Evolutionary conservation across 2,113 vertebrate species (phyloP).

Genomic region (Genyomyrus donnyi): DNA sequence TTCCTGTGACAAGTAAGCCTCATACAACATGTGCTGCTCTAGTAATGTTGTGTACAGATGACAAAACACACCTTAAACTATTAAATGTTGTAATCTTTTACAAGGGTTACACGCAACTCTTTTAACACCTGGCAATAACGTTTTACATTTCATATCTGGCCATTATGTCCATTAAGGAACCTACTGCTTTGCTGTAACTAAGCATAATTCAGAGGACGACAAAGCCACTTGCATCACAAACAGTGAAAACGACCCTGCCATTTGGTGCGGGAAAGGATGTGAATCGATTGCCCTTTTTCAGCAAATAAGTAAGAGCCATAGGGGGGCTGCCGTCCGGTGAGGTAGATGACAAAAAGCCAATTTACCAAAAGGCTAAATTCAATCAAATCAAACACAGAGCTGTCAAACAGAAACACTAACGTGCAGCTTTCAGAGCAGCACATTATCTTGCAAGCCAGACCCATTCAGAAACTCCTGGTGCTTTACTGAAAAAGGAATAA

Average conservation of each 20-base stretch:
- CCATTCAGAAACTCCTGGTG: not conserved
- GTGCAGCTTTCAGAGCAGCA: not conserved
- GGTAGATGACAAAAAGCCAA: conserved; percentile 13
- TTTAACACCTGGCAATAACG: not conserved
- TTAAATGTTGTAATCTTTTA: not conserved
- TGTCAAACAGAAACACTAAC: not conserved
- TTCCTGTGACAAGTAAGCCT: not conserved
- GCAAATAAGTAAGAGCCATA: conserved; percentile 22
- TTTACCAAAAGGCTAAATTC: conserved; percentile 27
- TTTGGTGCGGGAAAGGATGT: conserved; percentile 5
- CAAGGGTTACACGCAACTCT: not conserved
- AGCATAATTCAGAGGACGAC: not conserved
- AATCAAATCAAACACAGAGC: conserved; percentile 21
- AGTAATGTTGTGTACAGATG: not conserved
- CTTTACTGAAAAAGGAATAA: not conserved
- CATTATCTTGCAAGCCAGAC: not conserved
- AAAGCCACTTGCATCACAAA: not conserved
- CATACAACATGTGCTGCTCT: not conserved
- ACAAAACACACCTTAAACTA: not conserved
- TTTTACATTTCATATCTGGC: not conserved
- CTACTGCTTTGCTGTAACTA: not conserved
- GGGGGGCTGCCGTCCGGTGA: not conserved
- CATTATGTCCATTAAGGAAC: not conserved
- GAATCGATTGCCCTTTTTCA: conserved; percentile 24
- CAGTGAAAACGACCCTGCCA: conserved; percentile 5